Percentiles rank a stretch among this genome's conserved stretches.
Conservation (phyloP, 2,888 invertebrate genomes). For the Drosophila subsilvestris region DNA sequence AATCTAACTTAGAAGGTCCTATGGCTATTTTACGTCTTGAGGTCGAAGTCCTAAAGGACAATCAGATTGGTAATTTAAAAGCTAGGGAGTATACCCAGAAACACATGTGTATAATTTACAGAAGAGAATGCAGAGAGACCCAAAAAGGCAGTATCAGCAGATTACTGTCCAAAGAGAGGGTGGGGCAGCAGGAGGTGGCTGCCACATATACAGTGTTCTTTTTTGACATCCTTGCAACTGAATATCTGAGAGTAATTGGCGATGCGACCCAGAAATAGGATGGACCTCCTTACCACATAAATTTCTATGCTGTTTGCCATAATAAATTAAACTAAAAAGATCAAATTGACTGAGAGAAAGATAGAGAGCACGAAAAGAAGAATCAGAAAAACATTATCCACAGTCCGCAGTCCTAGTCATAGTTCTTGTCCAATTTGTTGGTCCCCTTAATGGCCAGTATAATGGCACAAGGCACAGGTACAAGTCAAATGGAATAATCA, state of each 20-base stretch:
- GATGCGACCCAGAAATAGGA: constrained; percentile 67
- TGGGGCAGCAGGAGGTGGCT: not conserved
- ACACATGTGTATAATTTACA: not conserved
- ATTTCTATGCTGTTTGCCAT: constrained; percentile 70
- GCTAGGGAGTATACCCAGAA: no score
- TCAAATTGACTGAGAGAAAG: constrained; percentile 56
- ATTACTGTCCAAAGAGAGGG: constrained; percentile 48
- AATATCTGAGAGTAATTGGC: constrained; percentile 62
- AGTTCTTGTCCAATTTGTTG: constrained; percentile 20
- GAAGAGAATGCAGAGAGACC: constrained; percentile 18
- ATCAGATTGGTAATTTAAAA: no score
- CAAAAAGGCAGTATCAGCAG: constrained; percentile 67
- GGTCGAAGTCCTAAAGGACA: no score
- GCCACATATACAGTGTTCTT: not conserved
- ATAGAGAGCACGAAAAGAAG: not conserved
- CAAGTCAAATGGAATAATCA: constrained; percentile 44
- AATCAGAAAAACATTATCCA: not conserved
- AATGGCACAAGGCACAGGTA: constrained; percentile 32
- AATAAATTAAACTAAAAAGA: constrained; percentile 78
- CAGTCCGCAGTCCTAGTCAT: constrained; percentile 11
- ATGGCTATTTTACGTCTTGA: no score
- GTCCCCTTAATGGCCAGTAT: constrained; percentile 31
- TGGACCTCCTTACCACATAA: constrained; percentile 58
- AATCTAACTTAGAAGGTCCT: no score
- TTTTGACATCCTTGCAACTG: constrained; percentile 28